Base-by-base conservation (phyloP, 2,888 invertebrate species). In the Himalopsyche japonica region DNA sequence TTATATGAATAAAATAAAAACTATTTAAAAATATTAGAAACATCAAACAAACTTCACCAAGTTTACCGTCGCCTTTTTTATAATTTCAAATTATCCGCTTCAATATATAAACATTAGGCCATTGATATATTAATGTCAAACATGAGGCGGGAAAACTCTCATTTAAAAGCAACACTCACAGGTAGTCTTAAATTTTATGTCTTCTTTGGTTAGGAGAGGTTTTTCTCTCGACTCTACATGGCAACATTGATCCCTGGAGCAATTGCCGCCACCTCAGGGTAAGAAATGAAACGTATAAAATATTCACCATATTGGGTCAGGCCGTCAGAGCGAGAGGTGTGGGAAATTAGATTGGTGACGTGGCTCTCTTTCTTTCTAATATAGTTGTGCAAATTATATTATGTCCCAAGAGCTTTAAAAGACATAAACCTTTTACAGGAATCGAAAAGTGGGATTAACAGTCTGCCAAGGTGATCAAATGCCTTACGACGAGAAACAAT, bases 251-350 rank as follows among this genome's bases (percentile, higher is more conserved):
- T 81, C 81, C 81, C 81, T 18, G 76, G 77, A 49, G 81, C 30
- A 48, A 43, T 64, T 27, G 80, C 34, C 34, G 57, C 30, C 49
- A 80, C 80, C 64, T 80, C 76, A 32, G 49, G 77, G 70, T 76
- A 79, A 83, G 82, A 83, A 79, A 83, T 83, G 79, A 79, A 83
- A 83, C 79, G 32, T 37, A 24, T 83, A 32, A 83, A 83, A 83
- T 79, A 83, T 83, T 83, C 76, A 83, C 24, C 43, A 43, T 37
- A 64, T 70, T 32, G 78, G 79, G 79, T 77, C 34, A 79, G 47
- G 20, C 57, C 20, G 57, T 57, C 57, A 57, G 57, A 57, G 79
- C 48, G 24, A 24, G 77, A 57, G 76, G 79, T 30, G 70, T 70
- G 27, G 79, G 49, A 81, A 83, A 83, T 83, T 83, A 83, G 82